A percentile compares a stretch with the other conserved stretches of the same genome.
Evolutionary conservation across 2,113 vertebrate genomes (phyloP).

Genomic region (Spea bombifrons): DNA sequence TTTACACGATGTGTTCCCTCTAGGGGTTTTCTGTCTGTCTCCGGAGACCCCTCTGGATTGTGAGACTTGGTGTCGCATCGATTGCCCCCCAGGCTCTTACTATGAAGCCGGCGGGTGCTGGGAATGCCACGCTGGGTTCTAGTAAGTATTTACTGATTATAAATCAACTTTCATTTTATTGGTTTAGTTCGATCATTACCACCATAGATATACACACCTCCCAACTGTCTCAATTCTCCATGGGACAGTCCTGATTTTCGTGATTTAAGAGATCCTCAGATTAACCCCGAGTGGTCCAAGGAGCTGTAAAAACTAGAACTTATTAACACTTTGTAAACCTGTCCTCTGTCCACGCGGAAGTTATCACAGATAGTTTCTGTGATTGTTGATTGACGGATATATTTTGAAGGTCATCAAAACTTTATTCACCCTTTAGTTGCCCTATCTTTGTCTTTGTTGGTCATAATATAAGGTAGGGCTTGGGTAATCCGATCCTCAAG

Average conservation of each 20-base stretch:
- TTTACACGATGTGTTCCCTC: background rate
- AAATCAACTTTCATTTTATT: background rate
- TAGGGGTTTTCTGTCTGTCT: conserved; percentile 46
- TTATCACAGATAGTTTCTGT: background rate
- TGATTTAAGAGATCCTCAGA: too few species aligned
- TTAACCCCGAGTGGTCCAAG: too few species aligned
- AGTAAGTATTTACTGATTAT: too few species aligned
- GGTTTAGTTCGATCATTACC: background rate
- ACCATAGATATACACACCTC: too few species aligned
- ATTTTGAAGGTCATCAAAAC: conserved; percentile 30
- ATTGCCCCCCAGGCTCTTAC: conserved; percentile 68
- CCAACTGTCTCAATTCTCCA: too few species aligned
- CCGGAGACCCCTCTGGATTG: conserved; percentile 46
- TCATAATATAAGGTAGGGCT: too few species aligned
- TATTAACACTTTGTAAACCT: too few species aligned
- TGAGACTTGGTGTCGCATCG: conserved; percentile 49
- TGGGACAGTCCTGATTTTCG: background rate
- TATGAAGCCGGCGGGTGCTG: conserved; percentile 66
- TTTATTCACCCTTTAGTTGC: too few species aligned
- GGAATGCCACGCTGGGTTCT: conserved; percentile 74
- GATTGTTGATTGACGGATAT: conserved; percentile 38
- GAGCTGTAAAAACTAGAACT: too few species aligned
- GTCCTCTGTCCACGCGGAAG: too few species aligned
- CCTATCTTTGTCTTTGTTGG: too few species aligned
- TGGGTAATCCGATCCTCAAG: too few species aligned